Percentiles rank a stretch among this genome's conserved stretches.
phyloP scores from a whole-genome alignment of 2,113 vertebrate genomes.

The Leucopsar rothschildi region DNA sequence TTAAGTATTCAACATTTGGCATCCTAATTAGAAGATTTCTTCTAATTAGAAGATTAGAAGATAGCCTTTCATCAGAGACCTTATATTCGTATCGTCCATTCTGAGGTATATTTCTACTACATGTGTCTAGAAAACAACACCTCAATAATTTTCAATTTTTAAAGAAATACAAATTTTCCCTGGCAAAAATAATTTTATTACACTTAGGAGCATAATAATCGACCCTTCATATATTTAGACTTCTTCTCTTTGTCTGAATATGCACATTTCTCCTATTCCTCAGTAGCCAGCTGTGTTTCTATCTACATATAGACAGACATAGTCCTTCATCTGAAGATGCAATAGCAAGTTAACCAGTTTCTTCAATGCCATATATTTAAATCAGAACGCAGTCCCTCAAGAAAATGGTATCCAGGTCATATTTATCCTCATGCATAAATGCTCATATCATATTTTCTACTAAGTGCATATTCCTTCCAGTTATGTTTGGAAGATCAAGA shows the following conservation, averaged over 20 bases:
- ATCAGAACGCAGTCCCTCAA: background rate
- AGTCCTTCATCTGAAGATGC: background rate
- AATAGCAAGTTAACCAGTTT: background rate
- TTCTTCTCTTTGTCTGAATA: background rate
- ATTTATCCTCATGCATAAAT: background rate
- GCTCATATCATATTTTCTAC: background rate
- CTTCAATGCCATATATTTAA: background rate
- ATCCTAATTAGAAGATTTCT: background rate
- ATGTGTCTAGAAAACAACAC: background rate
- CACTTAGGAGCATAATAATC: background rate
- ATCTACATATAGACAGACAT: background rate
- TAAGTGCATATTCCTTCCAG: background rate
- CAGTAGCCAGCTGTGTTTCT: background rate
- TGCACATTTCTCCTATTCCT: background rate
- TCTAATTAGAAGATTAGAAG: too few relatives aligned
- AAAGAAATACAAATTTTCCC: background rate
- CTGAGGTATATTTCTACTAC: background rate
- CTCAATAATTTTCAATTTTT: background rate
- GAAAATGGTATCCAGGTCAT: background rate
- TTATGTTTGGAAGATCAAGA: background rate
- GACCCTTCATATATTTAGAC: background rate
- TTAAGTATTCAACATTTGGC: background rate
- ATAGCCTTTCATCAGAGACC: background rate
- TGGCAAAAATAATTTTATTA: background rate
- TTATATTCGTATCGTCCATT: rapidly evolving